These are phyloP conservation scores for Liolophura sinensis DNA, from an alignment of 1,140 invertebrate genomes.

Conservation along the genomic window DNA sequence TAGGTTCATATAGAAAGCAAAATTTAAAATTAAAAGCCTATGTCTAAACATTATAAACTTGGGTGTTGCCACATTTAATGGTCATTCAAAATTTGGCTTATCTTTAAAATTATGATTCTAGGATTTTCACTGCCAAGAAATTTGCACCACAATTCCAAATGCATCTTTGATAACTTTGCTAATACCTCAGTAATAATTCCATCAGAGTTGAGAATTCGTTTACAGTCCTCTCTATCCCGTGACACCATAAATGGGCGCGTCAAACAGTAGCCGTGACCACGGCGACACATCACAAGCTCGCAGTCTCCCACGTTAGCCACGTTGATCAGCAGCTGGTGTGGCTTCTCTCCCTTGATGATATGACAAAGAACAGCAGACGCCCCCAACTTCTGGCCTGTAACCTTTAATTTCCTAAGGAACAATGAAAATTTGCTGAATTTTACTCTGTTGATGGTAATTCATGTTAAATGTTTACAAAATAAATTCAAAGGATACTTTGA, in stretches of 20 bases:
- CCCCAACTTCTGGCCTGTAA: slow-evolving; percentile 52
- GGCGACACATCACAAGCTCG: slow-evolving; percentile 52
- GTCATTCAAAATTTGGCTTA: no score
- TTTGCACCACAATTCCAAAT: neutral
- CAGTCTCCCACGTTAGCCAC: slow-evolving; percentile 57
- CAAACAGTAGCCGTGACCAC: slow-evolving; percentile 40
- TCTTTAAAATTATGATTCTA: no score
- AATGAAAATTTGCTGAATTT: no score
- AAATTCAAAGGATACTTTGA: no score
- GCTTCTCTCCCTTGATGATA: slow-evolving; percentile 24
- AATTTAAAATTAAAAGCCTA: no score
- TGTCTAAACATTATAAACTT: no score
- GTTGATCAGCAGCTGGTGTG: slow-evolving; percentile 33
- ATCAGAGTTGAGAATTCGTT: slow-evolving; percentile 48
- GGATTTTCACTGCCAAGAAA: no score
- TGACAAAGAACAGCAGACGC: slow-evolving; percentile 52
- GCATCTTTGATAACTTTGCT: neutral
- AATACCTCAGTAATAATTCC: slow-evolving; percentile 58
- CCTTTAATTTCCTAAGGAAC: slow-evolving; percentile 46
- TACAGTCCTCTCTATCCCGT: slow-evolving; percentile 44
- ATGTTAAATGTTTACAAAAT: no score
- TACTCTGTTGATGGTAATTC: neutral
- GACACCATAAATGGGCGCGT: slow-evolving; percentile 46
- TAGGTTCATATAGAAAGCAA: no score
- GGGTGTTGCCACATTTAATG: no score